phyloP scores from a whole-genome alignment of 1,140 invertebrate species.

The Papilio machaon region DNA sequence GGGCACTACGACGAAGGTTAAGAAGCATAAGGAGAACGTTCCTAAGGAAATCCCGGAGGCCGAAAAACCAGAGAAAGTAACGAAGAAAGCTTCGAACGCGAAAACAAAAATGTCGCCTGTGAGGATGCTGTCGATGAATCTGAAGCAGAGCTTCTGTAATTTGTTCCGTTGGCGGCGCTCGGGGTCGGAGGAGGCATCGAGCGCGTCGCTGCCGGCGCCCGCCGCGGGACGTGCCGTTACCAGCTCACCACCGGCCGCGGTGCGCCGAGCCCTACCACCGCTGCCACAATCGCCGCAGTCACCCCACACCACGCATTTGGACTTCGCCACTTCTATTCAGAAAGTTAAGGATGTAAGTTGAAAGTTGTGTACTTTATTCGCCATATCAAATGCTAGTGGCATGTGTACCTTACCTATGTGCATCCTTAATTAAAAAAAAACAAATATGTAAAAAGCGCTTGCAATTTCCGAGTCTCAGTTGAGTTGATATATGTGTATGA shows the following conservation, averaged over 20 bases:
- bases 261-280: constrained; percentile 90
- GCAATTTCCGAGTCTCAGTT: not conserved
- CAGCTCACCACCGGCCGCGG: constrained; percentile 57
- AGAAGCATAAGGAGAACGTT: constrained; percentile 85
- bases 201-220: constrained; percentile 76
- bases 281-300: constrained; percentile 82
- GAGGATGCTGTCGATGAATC: constrained; percentile 85
- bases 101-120: constrained; percentile 84
- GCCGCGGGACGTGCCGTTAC: not conserved
- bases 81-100: constrained; percentile 75
- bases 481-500: not conserved
- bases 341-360: constrained; percentile 95
- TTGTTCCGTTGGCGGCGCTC: constrained; percentile 87
- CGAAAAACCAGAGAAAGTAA: constrained; percentile 59
- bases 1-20: constrained; percentile 84
- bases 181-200: constrained; percentile 56
- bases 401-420: too few relatives aligned
- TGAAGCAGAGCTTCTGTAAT: constrained; percentile 93
- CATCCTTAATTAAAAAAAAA: too few relatives aligned
- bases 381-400: not conserved
- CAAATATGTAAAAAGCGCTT: too few relatives aligned
- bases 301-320: constrained; percentile 81
- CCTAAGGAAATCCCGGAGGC: constrained; percentile 66
- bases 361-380: not conserved
- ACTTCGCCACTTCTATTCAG: constrained; percentile 95